These are phyloP conservation scores for Thaleichthys pacificus DNA, from an alignment of 2,797 vertebrate species.

Conservation along the genomic window DNA sequence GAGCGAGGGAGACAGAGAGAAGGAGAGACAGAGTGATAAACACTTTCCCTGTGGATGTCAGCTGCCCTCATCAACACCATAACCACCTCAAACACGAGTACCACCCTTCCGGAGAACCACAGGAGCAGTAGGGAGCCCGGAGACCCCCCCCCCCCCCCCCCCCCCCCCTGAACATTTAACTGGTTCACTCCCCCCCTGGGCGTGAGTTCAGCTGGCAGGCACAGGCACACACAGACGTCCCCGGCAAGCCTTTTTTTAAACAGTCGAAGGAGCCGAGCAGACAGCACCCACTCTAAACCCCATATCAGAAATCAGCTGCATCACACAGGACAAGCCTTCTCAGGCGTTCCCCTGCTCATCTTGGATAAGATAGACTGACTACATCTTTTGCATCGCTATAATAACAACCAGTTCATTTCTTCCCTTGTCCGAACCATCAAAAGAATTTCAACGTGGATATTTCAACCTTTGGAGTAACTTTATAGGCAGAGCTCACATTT, in stretches of 20 bases:
- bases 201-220: not conserved
- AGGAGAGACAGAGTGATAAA: not conserved
- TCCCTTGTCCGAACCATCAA: not conserved
- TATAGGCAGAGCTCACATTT: not conserved
- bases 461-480: not conserved
- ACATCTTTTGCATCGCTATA: not conserved
- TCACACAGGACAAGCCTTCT: not conserved
- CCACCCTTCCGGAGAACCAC: not conserved
- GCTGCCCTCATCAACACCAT: not conserved
- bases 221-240: not conserved
- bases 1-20: too few species aligned
- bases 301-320: not conserved
- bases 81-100: constrained; percentile 1
- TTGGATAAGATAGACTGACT: not conserved
- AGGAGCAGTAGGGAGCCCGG: not conserved
- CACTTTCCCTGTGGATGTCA: not conserved
- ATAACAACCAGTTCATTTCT: not conserved
- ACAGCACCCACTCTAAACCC: not conserved
- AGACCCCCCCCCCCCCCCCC: not conserved
- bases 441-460: constrained; percentile 3
- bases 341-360: not conserved
- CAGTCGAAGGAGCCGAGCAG: not conserved
- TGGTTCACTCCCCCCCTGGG: too few species aligned
- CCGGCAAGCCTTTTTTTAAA: not conserved
- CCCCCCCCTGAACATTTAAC: too few species aligned